A percentile compares a stretch with the other conserved stretches of the same genome.
Conservation (phyloP, 2,888 invertebrate species). For the Tenthredo scrophulariae region DNA sequence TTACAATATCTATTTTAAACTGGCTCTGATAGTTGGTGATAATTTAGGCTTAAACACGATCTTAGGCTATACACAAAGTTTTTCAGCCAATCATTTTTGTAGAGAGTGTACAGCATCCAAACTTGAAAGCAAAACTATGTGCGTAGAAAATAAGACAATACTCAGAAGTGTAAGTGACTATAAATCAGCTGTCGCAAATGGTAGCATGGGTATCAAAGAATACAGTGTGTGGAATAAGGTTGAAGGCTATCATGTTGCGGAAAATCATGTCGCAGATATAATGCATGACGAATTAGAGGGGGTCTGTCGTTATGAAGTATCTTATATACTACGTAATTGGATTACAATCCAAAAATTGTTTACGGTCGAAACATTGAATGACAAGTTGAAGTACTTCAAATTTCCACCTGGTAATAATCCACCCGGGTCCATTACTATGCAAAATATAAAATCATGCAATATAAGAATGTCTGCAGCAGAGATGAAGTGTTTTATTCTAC, state of each 20-base stretch:
- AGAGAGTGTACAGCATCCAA: constrained; percentile 54
- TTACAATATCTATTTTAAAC: constrained; percentile 44
- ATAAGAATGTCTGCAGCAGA: constrained; percentile 57
- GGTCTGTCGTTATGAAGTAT: constrained; percentile 53
- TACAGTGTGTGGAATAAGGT: constrained; percentile 46
- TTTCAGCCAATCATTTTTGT: constrained; percentile 54
- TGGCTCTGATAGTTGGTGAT: constrained; percentile 53
- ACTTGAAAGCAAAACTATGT: constrained; percentile 9
- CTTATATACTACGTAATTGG: constrained; percentile 48
- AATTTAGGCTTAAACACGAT: constrained; percentile 56
- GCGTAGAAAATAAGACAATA: neutral
- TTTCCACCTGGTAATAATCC: constrained; percentile 51
- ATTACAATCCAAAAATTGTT: constrained; percentile 55
- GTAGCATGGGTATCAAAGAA: constrained; percentile 46
- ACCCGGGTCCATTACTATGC: constrained; percentile 53
- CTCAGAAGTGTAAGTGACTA: neutral
- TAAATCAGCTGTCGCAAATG: neutral
- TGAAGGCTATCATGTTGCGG: constrained; percentile 50
- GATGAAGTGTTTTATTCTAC: constrained; percentile 55
- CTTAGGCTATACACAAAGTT: constrained; percentile 55
- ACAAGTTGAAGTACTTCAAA: constrained; percentile 55
- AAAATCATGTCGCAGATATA: constrained; percentile 51
- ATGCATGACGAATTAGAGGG: constrained; percentile 58
- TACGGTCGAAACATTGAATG: constrained; percentile 56
- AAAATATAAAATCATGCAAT: constrained; percentile 50